Evolutionary conservation across 2,113 vertebrate genomes (phyloP).

Genomic region (Halcyon malimbica): DNA sequence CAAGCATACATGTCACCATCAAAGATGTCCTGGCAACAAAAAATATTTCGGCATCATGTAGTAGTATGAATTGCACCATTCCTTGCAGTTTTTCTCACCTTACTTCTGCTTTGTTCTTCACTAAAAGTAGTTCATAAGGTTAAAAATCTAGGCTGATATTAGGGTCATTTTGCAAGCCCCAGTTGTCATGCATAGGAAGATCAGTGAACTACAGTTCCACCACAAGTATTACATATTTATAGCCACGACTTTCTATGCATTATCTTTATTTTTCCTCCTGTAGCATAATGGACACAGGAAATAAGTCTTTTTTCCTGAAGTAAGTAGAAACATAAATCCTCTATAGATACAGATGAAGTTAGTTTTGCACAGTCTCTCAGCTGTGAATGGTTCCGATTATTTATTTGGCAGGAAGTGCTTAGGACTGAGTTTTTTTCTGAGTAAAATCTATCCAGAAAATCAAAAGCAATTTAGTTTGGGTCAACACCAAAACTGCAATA

Average conservation of each 20-base stretch:
- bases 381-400: slow-evolving; percentile 13
- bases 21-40: not conserved
- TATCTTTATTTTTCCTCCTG: not conserved
- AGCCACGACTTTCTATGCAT: not conserved
- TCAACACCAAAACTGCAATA: not conserved
- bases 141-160: not conserved
- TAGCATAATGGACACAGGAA: not conserved
- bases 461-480: not conserved
- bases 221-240: not conserved
- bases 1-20: not conserved
- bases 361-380: not conserved
- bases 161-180: not conserved
- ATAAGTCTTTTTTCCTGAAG: not conserved
- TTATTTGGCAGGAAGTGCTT: not conserved
- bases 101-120: not conserved
- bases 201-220: not conserved
- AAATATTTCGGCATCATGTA: not conserved
- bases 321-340: not conserved
- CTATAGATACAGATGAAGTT: not conserved
- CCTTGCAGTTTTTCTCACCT: not conserved
- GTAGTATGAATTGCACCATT: not conserved
- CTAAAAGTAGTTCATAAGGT: not conserved
- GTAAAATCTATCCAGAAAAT: not conserved
- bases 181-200: not conserved
- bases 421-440: not conserved